These are phyloP conservation scores for Semicossyphus pulcher DNA, from an alignment of 2,113 vertebrate genomes.

Conservation along the genomic window DNA sequence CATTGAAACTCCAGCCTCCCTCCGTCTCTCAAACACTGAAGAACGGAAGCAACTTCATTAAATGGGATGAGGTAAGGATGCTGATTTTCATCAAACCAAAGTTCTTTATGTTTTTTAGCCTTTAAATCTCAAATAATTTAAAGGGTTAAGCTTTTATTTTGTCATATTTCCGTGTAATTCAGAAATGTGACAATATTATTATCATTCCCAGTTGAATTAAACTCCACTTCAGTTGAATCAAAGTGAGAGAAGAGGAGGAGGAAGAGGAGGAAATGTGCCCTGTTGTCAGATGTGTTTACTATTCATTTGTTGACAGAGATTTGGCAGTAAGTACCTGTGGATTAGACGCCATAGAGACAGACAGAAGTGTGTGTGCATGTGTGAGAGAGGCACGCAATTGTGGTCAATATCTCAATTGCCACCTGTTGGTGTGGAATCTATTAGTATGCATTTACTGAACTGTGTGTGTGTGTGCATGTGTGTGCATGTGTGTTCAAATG, in stretches of 20 bases:
- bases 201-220: background rate
- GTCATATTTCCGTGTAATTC: no score
- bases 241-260: conserved; percentile 15
- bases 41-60: conserved; percentile 93
- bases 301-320: conserved; percentile 54
- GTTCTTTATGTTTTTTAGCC: background rate
- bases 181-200: no score
- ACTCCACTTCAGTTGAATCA: background rate
- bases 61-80: conserved; percentile 92
- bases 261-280: conserved; percentile 26
- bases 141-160: no score
- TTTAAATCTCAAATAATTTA: no score
- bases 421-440: conserved; percentile 56
- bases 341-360: conserved; percentile 14
- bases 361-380: background rate
- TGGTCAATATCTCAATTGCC: conserved; percentile 13
- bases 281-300: conserved; percentile 59
- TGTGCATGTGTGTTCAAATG: background rate
- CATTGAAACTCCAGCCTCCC: conserved; percentile 90
- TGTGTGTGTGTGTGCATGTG: background rate
- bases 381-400: background rate
- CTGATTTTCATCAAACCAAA: background rate
- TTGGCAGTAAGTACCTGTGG: conserved; percentile 59
- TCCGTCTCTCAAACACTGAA: conserved; percentile 86
- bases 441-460: background rate